Evolutionary conservation across 2,888 invertebrate genomes (phyloP).

Genomic region (Helicoverpa assulta): DNA sequence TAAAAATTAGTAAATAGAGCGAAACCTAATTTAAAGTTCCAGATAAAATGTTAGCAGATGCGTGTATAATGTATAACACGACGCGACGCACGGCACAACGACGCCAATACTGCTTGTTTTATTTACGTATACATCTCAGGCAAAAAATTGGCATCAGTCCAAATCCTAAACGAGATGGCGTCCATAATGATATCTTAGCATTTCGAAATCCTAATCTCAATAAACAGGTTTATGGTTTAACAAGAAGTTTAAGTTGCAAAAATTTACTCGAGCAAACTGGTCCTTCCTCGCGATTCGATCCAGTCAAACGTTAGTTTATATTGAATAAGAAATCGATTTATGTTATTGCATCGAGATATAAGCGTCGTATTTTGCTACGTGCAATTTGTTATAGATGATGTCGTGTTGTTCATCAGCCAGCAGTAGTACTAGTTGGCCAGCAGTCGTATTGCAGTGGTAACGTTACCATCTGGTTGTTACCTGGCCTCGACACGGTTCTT

Average conservation of each 20-base stretch:
- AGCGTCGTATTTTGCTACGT: conserved; percentile 29
- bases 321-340: conserved; percentile 56
- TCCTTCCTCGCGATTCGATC: conserved; percentile 53
- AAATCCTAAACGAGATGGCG: conserved; percentile 72
- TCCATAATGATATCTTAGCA: conserved; percentile 71
- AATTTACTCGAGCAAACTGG: conserved; percentile 60
- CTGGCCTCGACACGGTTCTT: conserved; percentile 83
- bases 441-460: conserved; percentile 61
- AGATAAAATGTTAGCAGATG: conserved; percentile 73
- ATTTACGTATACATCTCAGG: conserved; percentile 76
- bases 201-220: conserved; percentile 75
- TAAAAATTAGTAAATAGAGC: conserved; percentile 57
- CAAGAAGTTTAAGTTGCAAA: conserved; percentile 66
- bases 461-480: conserved; percentile 63
- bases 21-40: conserved; percentile 66
- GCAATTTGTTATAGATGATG: conserved; percentile 55
- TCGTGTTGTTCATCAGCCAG: conserved; percentile 57
- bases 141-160: conserved; percentile 85
- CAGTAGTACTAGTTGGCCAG: conserved; percentile 56
- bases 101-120: conserved; percentile 81
- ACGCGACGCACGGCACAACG: conserved; percentile 61
- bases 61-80: conserved; percentile 57
- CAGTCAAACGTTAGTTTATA: conserved; percentile 53
- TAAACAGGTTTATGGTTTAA: conserved; percentile 72
- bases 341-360: conserved; percentile 50